phyloP scores from a whole-genome alignment of 2,113 vertebrate species.

The Nerophis lumbriciformis region DNA sequence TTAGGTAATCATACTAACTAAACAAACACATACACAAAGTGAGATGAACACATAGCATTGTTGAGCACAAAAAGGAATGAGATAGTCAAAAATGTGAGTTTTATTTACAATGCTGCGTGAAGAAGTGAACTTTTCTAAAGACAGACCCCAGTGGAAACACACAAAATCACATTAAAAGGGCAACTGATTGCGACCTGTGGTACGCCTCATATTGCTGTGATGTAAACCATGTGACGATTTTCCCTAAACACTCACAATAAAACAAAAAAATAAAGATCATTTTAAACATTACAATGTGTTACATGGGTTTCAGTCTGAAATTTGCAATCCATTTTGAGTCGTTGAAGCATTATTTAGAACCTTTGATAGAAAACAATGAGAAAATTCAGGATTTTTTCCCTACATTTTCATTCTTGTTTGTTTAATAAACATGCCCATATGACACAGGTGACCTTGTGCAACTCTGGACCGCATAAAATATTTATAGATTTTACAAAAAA shows the following conservation, averaged over 20 bases:
- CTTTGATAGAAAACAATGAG: too few relatives aligned
- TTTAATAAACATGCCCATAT: background rate
- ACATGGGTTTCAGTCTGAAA: too few relatives aligned
- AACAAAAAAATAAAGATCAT: too few relatives aligned
- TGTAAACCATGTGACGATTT: background rate
- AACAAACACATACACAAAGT: background rate
- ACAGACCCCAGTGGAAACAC: background rate
- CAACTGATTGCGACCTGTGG: background rate
- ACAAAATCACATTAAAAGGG: background rate
- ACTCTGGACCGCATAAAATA: slow-evolving; percentile 15
- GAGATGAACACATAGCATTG: background rate
- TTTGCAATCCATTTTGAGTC: too few relatives aligned
- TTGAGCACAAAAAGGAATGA: background rate
- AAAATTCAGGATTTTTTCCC: too few relatives aligned
- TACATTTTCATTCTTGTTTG: too few relatives aligned
- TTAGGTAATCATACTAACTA: too few relatives aligned
- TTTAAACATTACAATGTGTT: too few relatives aligned
- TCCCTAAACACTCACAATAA: background rate
- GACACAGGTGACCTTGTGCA: slow-evolving; percentile 14
- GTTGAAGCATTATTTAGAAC: too few relatives aligned
- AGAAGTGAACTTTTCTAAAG: background rate
- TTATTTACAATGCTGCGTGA: background rate
- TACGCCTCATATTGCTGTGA: too few relatives aligned
- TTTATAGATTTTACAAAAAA: slow-evolving; percentile 30
- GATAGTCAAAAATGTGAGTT: background rate